These are phyloP conservation scores for Megalurothrips usitatus DNA, from an alignment of 2,888 invertebrate species.

Conservation along the genomic window DNA sequence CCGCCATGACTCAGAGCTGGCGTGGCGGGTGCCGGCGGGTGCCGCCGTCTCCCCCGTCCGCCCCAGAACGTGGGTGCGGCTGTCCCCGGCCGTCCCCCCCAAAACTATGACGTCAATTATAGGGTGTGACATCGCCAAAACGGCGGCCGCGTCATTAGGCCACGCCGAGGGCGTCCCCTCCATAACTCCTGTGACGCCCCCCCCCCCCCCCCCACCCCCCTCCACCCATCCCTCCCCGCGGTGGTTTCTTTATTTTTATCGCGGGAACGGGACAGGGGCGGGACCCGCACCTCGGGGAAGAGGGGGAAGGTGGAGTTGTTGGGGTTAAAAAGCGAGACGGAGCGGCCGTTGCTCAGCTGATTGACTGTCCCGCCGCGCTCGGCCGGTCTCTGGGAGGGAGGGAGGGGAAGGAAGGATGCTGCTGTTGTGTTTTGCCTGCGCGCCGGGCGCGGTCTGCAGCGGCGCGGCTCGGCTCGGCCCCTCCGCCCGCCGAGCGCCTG, in stretches of 20 bases:
- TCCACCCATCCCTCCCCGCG: neutral
- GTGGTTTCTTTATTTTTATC: neutral
- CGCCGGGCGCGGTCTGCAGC: neutral
- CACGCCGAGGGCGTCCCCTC: neutral
- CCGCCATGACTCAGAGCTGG: neutral
- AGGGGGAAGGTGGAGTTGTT: neutral
- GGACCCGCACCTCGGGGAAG: neutral
- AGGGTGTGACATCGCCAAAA: slow-evolving; percentile 11
- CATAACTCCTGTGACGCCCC: neutral
- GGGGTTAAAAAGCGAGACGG: slow-evolving; percentile 5
- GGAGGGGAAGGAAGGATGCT: neutral
- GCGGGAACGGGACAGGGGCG: neutral
- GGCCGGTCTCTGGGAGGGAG: neutral
- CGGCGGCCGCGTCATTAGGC: neutral
- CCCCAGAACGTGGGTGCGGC: no score
- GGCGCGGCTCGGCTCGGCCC: neutral
- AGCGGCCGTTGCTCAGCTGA: slow-evolving; percentile 15
- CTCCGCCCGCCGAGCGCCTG: no score
- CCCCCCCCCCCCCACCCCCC: neutral
- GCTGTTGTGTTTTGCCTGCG: neutral
- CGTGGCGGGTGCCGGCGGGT: neutral
- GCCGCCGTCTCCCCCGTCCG: neutral
- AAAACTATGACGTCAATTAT: slow-evolving; percentile 5
- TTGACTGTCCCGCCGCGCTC: neutral
- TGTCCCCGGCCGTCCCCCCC: neutral